These are phyloP conservation scores for Stercorarius parasiticus DNA, from an alignment of 2,113 vertebrate genomes.

Conservation along the genomic window DNA sequence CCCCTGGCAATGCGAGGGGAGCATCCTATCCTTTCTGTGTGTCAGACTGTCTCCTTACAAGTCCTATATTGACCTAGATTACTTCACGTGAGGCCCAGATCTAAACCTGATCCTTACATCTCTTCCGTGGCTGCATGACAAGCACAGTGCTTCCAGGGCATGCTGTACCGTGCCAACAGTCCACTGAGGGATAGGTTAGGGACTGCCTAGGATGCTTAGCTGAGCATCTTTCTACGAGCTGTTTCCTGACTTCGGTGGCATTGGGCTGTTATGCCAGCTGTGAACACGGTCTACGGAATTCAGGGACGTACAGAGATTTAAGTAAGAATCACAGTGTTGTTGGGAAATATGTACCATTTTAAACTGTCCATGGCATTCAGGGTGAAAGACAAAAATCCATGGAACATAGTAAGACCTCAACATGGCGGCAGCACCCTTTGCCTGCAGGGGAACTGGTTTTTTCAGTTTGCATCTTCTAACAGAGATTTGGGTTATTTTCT, in stretches of 20 bases:
- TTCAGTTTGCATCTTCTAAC: slow-evolving; percentile 23
- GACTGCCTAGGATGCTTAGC: not conserved
- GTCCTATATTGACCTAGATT: not conserved
- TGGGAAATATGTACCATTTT: not conserved
- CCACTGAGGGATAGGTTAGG: not conserved
- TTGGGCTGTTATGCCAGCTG: not conserved
- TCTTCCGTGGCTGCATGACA: not conserved
- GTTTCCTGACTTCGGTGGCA: not conserved
- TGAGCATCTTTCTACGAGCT: not conserved
- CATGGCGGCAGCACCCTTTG: slow-evolving; percentile 17
- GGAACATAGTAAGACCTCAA: slow-evolving; percentile 8
- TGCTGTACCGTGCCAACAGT: not conserved
- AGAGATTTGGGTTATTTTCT: not conserved
- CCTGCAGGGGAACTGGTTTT: slow-evolving; percentile 17
- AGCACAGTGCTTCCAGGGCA: not conserved
- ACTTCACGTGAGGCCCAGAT: not conserved
- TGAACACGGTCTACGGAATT: not conserved
- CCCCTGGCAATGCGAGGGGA: not conserved
- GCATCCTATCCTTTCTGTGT: not conserved
- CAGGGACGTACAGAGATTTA: not conserved
- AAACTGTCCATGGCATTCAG: not conserved
- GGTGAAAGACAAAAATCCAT: slow-evolving; percentile 5
- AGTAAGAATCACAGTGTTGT: not conserved
- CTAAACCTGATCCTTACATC: not conserved
- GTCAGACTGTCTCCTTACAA: not conserved